phyloP scores from a whole-genome alignment of 2,113 vertebrate species.

The Chaetodon auriga region DNA sequence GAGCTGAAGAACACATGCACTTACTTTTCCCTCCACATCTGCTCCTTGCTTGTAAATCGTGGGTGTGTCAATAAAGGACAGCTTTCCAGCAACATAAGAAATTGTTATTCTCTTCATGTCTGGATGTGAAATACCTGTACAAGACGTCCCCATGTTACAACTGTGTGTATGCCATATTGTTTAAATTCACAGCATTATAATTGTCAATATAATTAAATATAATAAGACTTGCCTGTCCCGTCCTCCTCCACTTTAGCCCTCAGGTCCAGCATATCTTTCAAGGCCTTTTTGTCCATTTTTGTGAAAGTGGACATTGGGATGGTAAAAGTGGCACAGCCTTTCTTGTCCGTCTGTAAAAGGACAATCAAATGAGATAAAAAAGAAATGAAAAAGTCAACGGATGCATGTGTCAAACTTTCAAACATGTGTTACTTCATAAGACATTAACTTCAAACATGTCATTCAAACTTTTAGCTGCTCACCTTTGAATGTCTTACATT shows the following conservation, averaged over 20 bases:
- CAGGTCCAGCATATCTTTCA: not conserved
- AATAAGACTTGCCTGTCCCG: constrained; percentile 72
- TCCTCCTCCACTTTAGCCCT: constrained; percentile 63
- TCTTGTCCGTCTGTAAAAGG: constrained; percentile 46
- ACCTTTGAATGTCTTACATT: no score
- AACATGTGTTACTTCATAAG: no score
- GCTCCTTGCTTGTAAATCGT: constrained; percentile 62
- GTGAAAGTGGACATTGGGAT: constrained; percentile 60
- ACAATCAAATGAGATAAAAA: not conserved
- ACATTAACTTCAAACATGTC: no score
- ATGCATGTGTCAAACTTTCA: no score
- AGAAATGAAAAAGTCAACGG: no score
- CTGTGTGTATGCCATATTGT: not conserved
- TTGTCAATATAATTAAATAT: not conserved
- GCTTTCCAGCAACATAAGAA: constrained; percentile 70
- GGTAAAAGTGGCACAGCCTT: constrained; percentile 67
- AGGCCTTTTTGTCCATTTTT: not conserved
- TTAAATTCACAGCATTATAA: not conserved
- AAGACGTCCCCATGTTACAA: constrained; percentile 4
- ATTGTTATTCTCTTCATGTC: not conserved
- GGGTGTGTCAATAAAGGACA: constrained; percentile 73
- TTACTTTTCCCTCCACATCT: constrained; percentile 76
- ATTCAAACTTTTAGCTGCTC: no score
- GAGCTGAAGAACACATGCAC: not conserved
- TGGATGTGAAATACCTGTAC: constrained; percentile 29